These are phyloP conservation scores for Lordiphosa andalusiaca DNA, from an alignment of 2,888 invertebrate species.

Conservation along the genomic window DNA sequence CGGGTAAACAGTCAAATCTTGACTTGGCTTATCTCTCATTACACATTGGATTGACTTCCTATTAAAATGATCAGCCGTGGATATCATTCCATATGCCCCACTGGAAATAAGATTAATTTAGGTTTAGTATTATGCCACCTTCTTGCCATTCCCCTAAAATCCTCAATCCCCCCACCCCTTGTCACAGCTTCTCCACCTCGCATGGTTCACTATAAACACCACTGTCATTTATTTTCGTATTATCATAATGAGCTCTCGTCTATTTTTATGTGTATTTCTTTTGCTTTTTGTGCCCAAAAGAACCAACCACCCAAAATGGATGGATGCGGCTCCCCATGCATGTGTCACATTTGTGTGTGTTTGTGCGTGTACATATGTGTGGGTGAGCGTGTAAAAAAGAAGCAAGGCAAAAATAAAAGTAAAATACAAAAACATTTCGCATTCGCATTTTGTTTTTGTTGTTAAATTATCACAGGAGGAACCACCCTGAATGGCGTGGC, in stretches of 20 bases:
- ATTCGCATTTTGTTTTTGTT: conserved; percentile 61
- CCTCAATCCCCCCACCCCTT: not conserved
- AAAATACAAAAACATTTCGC: conserved; percentile 61
- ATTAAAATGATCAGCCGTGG: not conserved
- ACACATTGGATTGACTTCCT: no score
- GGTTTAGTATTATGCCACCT: no score
- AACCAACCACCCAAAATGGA: conserved; percentile 20
- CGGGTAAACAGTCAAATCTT: no score
- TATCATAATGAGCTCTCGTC: conserved; percentile 77
- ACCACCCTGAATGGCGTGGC: conserved; percentile 32
- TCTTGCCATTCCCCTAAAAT: not conserved
- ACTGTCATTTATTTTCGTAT: conserved; percentile 77
- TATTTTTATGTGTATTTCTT: conserved; percentile 74
- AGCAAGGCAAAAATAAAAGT: conserved; percentile 56
- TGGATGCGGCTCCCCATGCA: conserved; percentile 18
- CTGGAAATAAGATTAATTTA: not conserved
- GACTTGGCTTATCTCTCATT: no score
- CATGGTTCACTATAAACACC: conserved; percentile 54
- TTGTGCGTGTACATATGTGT: conserved; percentile 11
- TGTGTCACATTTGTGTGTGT: conserved; percentile 40
- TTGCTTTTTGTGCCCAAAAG: conserved; percentile 58
- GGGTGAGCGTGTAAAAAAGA: conserved; percentile 40
- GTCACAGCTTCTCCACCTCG: conserved; percentile 16
- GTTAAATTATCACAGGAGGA: conserved; percentile 66
- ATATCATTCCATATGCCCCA: conserved; percentile 2